Percentiles rank a stretch among this genome's conserved stretches.
These are phyloP conservation scores for Timema podura DNA, from an alignment of 2,888 invertebrate species.

Conservation along the genomic window DNA sequence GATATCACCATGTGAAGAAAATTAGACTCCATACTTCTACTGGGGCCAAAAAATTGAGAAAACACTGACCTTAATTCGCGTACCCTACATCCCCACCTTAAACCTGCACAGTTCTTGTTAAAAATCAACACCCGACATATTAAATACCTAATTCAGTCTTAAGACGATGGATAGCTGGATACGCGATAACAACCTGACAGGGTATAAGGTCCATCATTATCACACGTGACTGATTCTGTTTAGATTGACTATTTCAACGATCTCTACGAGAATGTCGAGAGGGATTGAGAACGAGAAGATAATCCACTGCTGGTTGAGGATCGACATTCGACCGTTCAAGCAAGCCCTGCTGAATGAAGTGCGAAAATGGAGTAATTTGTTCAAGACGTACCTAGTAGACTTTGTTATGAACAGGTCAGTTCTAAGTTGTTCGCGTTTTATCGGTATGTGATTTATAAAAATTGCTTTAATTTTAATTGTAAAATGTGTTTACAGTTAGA, in stretches of 20 bases:
- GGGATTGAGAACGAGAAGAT: slow-evolving; percentile 59
- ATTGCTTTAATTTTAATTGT: background rate
- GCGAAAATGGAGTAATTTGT: slow-evolving; percentile 84
- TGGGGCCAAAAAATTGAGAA: too few relatives aligned
- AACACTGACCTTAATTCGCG: too few relatives aligned
- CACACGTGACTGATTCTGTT: too few relatives aligned
- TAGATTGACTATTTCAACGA: slow-evolving; percentile 78
- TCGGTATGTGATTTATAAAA: background rate
- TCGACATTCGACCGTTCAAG: slow-evolving; percentile 76
- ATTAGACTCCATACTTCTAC: too few relatives aligned
- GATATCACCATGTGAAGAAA: too few relatives aligned
- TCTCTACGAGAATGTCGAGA: slow-evolving; percentile 53
- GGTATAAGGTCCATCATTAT: too few relatives aligned
- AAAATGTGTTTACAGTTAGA: background rate
- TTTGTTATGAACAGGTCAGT: slow-evolving; percentile 66
- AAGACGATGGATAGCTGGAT: too few relatives aligned
- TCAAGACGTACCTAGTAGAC: slow-evolving; percentile 79
- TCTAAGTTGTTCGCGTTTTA: background rate
- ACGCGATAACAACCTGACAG: too few relatives aligned
- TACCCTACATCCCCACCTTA: too few relatives aligned
- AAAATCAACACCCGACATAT: background rate
- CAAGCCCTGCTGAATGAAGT: slow-evolving; percentile 77
- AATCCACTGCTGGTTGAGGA: slow-evolving; percentile 73
- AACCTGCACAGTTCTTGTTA: background rate
- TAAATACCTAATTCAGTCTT: background rate